Evolutionary conservation across 2,113 vertebrate species (phyloP).

Genomic region (Pholis gunnellus): DNA sequence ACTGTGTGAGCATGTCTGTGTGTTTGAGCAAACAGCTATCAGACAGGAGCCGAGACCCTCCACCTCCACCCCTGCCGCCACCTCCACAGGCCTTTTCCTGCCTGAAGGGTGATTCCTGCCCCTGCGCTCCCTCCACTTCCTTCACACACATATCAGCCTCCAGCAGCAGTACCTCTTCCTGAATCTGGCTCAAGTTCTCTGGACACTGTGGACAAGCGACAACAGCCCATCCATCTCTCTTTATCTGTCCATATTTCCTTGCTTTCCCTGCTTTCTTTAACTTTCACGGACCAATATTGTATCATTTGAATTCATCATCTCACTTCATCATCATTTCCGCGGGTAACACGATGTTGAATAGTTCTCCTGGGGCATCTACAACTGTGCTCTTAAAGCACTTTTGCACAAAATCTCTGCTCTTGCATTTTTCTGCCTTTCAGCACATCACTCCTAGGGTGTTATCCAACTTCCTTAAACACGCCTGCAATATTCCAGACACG

Average conservation of each 20-base stretch:
- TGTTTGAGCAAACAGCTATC: slow-evolving; percentile 66
- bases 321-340: slow-evolving; percentile 20
- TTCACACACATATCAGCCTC: slow-evolving; percentile 81
- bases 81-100: slow-evolving; percentile 81
- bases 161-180: slow-evolving; percentile 80
- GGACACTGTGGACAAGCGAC: slow-evolving; percentile 62
- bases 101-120: slow-evolving; percentile 79
- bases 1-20: slow-evolving; percentile 54
- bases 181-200: slow-evolving; percentile 71
- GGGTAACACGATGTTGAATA: slow-evolving; percentile 15
- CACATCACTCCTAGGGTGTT: slow-evolving; percentile 50
- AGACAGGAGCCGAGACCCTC: slow-evolving; percentile 73
- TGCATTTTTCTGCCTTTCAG: slow-evolving; percentile 47
- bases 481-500: slow-evolving; percentile 61
- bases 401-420: slow-evolving; percentile 35
- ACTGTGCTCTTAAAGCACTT: slow-evolving; percentile 8
- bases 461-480: slow-evolving; percentile 66
- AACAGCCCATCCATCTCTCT: slow-evolving; percentile 67
- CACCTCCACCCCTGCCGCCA: slow-evolving; percentile 66
- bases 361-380: background rate
- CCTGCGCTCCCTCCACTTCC: slow-evolving; percentile 77
- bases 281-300: slow-evolving; percentile 2
- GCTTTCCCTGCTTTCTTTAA: slow-evolving; percentile 21
- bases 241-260: background rate
- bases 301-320: slow-evolving; percentile 20